These are phyloP conservation scores for Plutella xylostella DNA, from an alignment of 2,888 invertebrate genomes.

Conservation along the genomic window DNA sequence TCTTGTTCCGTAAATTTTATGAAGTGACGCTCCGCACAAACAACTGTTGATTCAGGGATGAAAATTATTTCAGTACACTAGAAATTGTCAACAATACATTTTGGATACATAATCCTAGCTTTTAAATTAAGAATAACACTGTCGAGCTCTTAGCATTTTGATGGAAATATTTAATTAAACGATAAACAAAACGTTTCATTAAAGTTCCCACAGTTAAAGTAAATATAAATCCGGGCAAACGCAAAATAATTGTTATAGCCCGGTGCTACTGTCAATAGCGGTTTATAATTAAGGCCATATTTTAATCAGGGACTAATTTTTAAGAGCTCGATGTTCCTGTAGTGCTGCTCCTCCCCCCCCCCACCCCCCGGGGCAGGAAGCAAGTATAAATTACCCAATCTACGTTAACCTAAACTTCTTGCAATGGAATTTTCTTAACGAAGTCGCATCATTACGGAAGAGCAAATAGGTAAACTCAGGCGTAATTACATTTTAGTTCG, in stretches of 20 bases:
- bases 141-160: too few relatives aligned
- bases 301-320: constrained; percentile 62
- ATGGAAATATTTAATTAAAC: too few relatives aligned
- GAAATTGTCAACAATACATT: not conserved
- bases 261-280: constrained; percentile 8
- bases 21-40: constrained; percentile 3
- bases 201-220: not conserved
- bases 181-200: too few relatives aligned
- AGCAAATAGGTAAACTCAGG: constrained; percentile 55
- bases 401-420: constrained; percentile 59
- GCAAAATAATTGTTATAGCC: not conserved
- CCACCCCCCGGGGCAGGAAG: constrained; percentile 34
- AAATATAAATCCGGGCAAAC: too few relatives aligned
- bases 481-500: constrained; percentile 43
- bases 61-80: constrained; percentile 2
- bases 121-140: too few relatives aligned
- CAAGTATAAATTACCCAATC: constrained; percentile 68
- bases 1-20: constrained; percentile 14
- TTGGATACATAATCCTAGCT: not conserved
- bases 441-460: constrained; percentile 50
- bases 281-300: constrained; percentile 43
- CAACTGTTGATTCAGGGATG: constrained; percentile 21
- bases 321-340: constrained; percentile 50
- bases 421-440: constrained; percentile 57
- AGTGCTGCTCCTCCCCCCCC: constrained; percentile 35